Percentiles rank a stretch among this genome's conserved stretches.
Conservation (phyloP, 2,888 invertebrate genomes). For the Melanotus villosus region DNA sequence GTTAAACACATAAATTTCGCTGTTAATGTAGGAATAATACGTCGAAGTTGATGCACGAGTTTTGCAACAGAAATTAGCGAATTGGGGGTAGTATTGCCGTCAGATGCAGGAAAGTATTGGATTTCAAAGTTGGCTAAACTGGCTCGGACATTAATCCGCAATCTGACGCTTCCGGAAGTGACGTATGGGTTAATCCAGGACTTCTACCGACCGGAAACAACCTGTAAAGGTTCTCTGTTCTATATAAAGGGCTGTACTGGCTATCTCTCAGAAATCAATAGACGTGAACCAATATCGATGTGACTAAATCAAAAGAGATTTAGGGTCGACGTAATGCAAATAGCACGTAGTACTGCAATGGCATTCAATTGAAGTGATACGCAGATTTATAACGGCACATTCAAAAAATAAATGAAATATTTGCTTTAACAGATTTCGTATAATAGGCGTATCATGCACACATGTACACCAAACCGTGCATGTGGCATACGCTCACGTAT, state of each 20-base stretch:
- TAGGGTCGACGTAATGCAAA: constrained; percentile 10
- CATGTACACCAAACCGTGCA: neutral
- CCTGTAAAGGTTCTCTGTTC: constrained; percentile 37
- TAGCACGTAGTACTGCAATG: too few species aligned
- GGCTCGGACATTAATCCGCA: constrained; percentile 49
- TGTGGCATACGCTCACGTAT: constrained; percentile 19
- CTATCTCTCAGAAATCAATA: constrained; percentile 36
- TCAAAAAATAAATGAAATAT: constrained; percentile 7
- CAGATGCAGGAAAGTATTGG: constrained; percentile 40
- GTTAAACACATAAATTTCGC: constrained; percentile 21
- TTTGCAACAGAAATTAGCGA: constrained; percentile 37
- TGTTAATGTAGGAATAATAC: constrained; percentile 32
- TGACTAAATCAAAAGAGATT: constrained; percentile 24
- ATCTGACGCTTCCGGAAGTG: constrained; percentile 50
- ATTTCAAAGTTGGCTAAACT: constrained; percentile 49
- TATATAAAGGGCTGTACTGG: constrained; percentile 24
- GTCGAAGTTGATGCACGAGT: constrained; percentile 14
- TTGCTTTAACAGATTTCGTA: constrained; percentile 1
- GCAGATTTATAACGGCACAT: neutral
- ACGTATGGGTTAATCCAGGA: constrained; percentile 46
- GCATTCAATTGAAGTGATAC: neutral
- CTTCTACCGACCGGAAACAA: constrained; percentile 45
- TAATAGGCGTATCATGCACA: neutral
- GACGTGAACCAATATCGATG: constrained; percentile 2
- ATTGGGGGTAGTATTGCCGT: constrained; percentile 29